phyloP scores from a whole-genome alignment of 2,888 invertebrate genomes.

The Phanerotoma sp. region DNA sequence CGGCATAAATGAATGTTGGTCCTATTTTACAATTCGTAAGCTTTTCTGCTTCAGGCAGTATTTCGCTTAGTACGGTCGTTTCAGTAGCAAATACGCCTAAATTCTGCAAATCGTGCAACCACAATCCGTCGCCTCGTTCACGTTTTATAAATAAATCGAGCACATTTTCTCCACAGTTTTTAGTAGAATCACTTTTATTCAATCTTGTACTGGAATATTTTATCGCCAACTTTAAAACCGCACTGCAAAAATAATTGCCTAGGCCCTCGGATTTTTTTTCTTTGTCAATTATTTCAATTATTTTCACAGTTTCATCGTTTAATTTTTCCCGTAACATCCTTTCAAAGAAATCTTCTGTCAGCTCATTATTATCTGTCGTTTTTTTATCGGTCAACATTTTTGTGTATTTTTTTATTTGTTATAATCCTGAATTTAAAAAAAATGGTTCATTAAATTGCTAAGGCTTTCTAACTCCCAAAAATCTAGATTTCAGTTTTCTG shows the following conservation, averaged over 20 bases:
- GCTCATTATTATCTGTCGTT: too few species aligned
- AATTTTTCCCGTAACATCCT: slow-evolving; percentile 9
- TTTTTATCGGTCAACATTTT: too few species aligned
- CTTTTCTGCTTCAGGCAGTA: slow-evolving; percentile 33
- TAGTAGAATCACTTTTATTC: neutral
- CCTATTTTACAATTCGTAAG: slow-evolving; percentile 26
- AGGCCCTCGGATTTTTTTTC: slow-evolving; percentile 37
- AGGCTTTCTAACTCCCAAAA: too few species aligned
- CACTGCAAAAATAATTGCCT: slow-evolving; percentile 28
- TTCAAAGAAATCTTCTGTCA: slow-evolving; percentile 10
- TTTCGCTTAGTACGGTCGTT: slow-evolving; percentile 16
- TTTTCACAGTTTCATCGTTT: slow-evolving; percentile 17
- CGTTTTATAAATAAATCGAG: slow-evolving; percentile 31
- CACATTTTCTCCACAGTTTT: slow-evolving; percentile 4
- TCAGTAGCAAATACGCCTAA: slow-evolving; percentile 35
- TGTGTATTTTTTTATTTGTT: too few species aligned
- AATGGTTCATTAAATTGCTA: too few species aligned
- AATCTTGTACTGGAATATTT: slow-evolving; percentile 9
- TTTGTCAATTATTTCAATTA: slow-evolving; percentile 27
- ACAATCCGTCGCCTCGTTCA: slow-evolving; percentile 20
- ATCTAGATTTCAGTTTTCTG: too few species aligned
- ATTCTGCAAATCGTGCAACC: slow-evolving; percentile 9
- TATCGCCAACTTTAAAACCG: slow-evolving; percentile 23
- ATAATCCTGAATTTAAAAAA: too few species aligned
- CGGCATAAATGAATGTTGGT: slow-evolving; percentile 25